Evolutionary conservation across 2,113 vertebrate genomes (phyloP).

Genomic region (Odocoileus hemionus): DNA sequence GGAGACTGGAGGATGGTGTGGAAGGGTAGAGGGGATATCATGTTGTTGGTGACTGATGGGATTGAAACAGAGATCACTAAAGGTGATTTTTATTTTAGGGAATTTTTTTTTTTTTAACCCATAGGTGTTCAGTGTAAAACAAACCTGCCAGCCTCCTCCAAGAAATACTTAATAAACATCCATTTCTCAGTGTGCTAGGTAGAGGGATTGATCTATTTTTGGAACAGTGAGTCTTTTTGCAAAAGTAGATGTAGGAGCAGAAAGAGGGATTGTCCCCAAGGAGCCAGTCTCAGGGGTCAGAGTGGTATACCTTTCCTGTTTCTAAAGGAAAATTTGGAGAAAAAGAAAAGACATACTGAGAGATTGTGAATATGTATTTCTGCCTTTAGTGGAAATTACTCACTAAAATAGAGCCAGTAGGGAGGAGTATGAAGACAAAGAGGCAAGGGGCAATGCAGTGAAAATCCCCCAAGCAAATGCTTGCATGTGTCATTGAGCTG

Average conservation of each 20-base stretch:
- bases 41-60: not conserved
- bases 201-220: not conserved
- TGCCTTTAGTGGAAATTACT: not conserved
- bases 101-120: not conserved
- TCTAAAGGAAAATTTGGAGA: not conserved
- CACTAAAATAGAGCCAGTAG: not conserved
- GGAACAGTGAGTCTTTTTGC: not conserved
- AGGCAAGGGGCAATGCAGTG: not conserved
- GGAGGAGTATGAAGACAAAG: not conserved
- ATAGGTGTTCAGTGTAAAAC: not conserved
- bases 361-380: not conserved
- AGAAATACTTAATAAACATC: not conserved
- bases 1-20: not conserved
- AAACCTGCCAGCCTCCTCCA: not conserved
- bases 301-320: not conserved
- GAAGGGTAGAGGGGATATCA: not conserved
- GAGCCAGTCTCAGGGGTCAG: not conserved
- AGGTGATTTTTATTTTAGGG: conserved; percentile 3
- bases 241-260: not conserved
- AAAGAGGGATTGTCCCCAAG: not conserved
- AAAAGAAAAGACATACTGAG: not conserved
- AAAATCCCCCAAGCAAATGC: not conserved
- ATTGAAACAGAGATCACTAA: not conserved
- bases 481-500: not conserved
- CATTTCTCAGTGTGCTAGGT: not conserved